Base-by-base conservation (phyloP, 2,797 vertebrate genomes). In the Sebastes jordani region DNA sequence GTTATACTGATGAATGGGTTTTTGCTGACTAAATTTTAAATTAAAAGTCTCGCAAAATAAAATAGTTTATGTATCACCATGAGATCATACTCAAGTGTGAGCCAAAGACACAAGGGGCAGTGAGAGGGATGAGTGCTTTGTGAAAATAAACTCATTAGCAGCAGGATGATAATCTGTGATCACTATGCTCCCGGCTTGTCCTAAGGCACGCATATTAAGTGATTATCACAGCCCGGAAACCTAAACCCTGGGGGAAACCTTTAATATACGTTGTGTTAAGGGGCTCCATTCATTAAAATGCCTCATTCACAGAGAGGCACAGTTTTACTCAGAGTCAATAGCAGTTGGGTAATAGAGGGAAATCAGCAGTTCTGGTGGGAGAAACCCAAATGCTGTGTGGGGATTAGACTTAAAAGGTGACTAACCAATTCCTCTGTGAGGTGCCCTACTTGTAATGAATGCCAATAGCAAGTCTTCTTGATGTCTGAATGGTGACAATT, bases 81-180 rank as follows among this genome's bases (percentile, higher is more conserved):
- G 65, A 80, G 61, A 71, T 85, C 25, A 67, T 11, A 76, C 42
- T 86, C 32, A 32, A 69, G 70, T 65, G 11, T 5, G 13, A 66
- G 30, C 14, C 27, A 29, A 55, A 79, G 66, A 80, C 66, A 58
- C 32, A 67, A 67, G 74, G 81, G 76, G 56, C 78, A 65, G 22
- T 2, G 29, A 78, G 55, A 46, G 60, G 73, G 71, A 78, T 49
- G 68, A 82, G 83, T 55, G 70, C 36, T 71, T 81, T 79, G 67
- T 76, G 65, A 65, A 84, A 86, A 90, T 83, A 78, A 85, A 88
- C 74, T 77, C 76, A 74, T 89, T 85, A 86, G 68, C 74, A 83
- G 74, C 71, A 76, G 73, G 80, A 83, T 80, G 82, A 86, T 86
- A 83, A 71, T 89, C 46, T 81, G 72, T 81, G 81, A 91, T 86